Evolutionary conservation across 2,113 vertebrate species (phyloP).

Genomic region (Halichoeres trimaculatus): DNA sequence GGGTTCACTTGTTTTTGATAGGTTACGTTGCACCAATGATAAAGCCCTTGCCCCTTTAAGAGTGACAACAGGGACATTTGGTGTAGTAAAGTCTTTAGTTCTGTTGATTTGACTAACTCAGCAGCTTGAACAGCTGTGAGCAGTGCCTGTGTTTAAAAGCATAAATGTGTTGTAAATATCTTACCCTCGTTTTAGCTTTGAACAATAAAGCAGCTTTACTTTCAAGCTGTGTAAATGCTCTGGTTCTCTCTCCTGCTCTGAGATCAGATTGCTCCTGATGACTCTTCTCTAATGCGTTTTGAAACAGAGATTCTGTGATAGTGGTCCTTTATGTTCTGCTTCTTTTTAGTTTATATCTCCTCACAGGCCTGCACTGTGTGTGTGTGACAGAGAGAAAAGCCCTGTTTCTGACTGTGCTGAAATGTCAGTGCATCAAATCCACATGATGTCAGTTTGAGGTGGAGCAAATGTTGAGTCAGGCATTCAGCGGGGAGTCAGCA

Average conservation of each 20-base stretch:
- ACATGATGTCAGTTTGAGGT: conserved; percentile 8
- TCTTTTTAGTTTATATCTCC: not conserved
- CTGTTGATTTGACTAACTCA: no score
- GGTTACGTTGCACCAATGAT: no score
- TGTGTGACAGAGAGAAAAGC: not conserved
- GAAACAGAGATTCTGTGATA: not conserved
- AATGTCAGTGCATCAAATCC: not conserved
- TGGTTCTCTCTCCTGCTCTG: not conserved
- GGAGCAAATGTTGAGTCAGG: conserved; percentile 32
- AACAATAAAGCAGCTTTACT: no score
- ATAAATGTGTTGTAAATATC: no score
- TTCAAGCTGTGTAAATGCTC: not conserved
- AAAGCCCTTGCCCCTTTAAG: no score
- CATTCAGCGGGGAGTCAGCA: not conserved
- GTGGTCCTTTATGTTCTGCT: not conserved
- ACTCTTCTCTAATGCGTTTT: not conserved
- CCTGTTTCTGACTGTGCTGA: not conserved
- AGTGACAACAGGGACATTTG: no score
- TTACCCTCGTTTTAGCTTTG: no score
- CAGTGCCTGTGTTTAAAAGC: no score
- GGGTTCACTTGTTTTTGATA: no score
- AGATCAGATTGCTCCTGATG: not conserved
- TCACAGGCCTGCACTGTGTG: not conserved
- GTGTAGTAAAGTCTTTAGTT: no score
- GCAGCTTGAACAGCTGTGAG: no score